These are phyloP conservation scores for Pandemis heparana DNA, from an alignment of 2,888 invertebrate species.

Conservation along the genomic window DNA sequence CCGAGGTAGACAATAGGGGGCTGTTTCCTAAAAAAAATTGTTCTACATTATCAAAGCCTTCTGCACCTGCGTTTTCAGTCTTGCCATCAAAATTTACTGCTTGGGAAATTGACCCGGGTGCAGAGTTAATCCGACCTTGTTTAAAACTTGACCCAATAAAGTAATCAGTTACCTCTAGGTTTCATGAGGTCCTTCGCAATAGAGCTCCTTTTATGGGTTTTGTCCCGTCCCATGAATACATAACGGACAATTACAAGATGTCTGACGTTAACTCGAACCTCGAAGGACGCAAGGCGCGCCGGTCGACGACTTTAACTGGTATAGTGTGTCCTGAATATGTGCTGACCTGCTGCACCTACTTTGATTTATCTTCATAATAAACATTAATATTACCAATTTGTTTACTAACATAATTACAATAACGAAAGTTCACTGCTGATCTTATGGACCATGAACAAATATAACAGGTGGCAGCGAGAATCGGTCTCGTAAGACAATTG, in stretches of 20 bases:
- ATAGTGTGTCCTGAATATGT: conserved; percentile 25
- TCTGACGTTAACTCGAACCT: conserved; percentile 6
- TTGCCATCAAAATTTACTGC: no score
- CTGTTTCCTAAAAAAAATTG: no score
- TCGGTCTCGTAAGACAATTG: conserved; percentile 13
- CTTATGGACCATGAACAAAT: conserved; percentile 5
- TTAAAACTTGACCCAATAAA: neutral
- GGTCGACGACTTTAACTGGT: conserved; percentile 6
- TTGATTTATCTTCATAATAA: conserved; percentile 16
- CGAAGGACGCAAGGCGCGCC: conserved; percentile 30
- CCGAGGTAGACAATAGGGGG: no score
- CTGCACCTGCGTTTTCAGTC: no score
- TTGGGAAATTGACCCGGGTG: no score
- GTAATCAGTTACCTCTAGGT: neutral
- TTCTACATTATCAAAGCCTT: no score
- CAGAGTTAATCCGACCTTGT: no score
- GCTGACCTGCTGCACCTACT: neutral
- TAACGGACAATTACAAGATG: conserved; percentile 4
- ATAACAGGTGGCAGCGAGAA: conserved; percentile 4
- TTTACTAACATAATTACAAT: conserved; percentile 1
- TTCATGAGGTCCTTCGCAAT: conserved; percentile 9
- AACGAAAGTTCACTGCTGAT: neutral
- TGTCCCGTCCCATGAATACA: neutral
- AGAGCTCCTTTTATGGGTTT: conserved; percentile 5
- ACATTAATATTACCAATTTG: conserved; percentile 7